Conservation (phyloP, 2,797 vertebrate genomes). For the Macropus fuliginosus region DNA sequence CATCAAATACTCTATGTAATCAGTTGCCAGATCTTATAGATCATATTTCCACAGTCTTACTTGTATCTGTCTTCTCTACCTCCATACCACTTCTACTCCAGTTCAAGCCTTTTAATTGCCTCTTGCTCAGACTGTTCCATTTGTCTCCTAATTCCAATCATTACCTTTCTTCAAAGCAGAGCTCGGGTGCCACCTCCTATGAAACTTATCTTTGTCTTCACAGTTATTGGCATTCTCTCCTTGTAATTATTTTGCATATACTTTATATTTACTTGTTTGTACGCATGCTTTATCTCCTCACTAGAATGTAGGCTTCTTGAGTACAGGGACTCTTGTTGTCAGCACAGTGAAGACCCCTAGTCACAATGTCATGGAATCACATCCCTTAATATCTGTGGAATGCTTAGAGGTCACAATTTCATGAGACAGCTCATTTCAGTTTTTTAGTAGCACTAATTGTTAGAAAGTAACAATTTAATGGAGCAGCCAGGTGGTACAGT, state of each 20-base stretch:
- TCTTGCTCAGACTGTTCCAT: neutral
- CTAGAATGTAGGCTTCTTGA: neutral
- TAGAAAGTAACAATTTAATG: neutral
- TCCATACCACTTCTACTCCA: neutral
- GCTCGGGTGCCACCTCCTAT: neutral
- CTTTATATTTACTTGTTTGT: neutral
- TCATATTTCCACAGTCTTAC: neutral
- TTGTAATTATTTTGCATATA: neutral
- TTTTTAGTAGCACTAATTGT: neutral
- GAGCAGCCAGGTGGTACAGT: too few species aligned
- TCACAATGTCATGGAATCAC: neutral
- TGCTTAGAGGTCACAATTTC: neutral
- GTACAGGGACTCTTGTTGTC: neutral
- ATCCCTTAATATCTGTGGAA: neutral
- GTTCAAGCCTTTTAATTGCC: neutral
- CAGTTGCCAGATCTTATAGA: neutral
- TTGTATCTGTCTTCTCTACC: neutral
- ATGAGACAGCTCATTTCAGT: neutral
- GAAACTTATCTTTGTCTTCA: neutral
- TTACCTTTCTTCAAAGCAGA: neutral
- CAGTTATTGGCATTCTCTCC: neutral
- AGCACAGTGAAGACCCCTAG: neutral
- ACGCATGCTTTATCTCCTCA: neutral
- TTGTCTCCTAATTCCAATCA: neutral
- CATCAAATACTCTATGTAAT: neutral